These are phyloP conservation scores for Caenorhabditis inopinata DNA, from an alignment of 1,140 invertebrate species.

Conservation along the genomic window DNA sequence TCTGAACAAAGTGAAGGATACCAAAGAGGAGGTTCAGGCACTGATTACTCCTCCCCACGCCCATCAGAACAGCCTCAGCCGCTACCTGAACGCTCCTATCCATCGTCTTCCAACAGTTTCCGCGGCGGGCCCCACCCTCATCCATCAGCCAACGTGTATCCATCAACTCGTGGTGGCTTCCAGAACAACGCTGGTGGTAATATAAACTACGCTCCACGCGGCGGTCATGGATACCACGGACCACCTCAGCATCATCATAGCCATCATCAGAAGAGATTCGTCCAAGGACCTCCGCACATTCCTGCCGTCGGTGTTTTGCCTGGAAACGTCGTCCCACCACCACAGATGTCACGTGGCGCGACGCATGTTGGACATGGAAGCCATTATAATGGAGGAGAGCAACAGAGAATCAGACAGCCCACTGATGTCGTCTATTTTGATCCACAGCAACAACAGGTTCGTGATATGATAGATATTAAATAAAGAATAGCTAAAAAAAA, in stretches of 20 bases:
- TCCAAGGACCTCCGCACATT: neutral
- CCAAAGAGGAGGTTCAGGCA: neutral
- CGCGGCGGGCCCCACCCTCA: neutral
- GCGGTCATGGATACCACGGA: neutral
- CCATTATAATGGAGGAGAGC: neutral
- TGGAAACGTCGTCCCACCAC: neutral
- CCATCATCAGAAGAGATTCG: neutral
- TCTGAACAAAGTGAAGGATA: slow-evolving; percentile 15
- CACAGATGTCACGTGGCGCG: neutral
- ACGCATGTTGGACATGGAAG: neutral
- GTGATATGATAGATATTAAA: no score
- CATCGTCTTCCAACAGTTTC: neutral
- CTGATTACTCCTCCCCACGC: neutral
- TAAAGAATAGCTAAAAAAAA: no score
- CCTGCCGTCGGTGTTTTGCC: neutral
- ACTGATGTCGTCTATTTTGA: slow-evolving; percentile 6
- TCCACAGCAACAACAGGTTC: slow-evolving; percentile 16
- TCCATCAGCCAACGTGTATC: slow-evolving; percentile 20
- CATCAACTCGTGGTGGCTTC: neutral
- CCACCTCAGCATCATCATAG: neutral
- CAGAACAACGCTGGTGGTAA: neutral
- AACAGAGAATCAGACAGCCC: neutral
- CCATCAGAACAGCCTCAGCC: neutral
- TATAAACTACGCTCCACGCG: neutral
- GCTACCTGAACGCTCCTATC: neutral